phyloP scores from a whole-genome alignment of 2,113 vertebrate genomes.

The Rallus limicola region DNA sequence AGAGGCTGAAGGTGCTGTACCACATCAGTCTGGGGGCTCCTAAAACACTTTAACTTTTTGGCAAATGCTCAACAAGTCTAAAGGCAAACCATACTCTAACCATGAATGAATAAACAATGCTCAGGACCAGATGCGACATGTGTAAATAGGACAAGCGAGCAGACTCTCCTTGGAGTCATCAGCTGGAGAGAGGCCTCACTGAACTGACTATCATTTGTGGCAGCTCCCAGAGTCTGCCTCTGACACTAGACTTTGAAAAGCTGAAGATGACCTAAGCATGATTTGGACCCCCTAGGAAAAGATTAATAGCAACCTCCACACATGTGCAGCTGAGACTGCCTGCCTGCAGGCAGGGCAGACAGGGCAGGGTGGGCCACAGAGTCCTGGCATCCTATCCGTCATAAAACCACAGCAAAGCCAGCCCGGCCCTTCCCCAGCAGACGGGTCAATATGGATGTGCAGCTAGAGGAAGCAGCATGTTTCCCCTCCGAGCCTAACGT shows the following conservation, averaged over 20 bases:
- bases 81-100: neutral
- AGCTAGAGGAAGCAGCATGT: neutral
- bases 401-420: constrained; percentile 43
- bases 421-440: neutral
- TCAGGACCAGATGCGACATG: neutral
- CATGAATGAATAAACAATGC: neutral
- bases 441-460: neutral
- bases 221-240: neutral
- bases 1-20: neutral
- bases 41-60: neutral
- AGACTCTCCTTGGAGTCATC: neutral
- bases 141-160: neutral
- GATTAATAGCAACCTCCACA: neutral
- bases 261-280: neutral
- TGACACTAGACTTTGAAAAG: neutral
- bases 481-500: neutral
- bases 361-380: constrained; percentile 10
- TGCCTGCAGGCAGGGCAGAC: neutral
- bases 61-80: neutral
- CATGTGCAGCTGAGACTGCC: neutral
- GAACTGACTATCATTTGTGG: neutral
- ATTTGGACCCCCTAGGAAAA: neutral
- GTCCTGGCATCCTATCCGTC: constrained; percentile 21
- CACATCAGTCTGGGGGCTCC: neutral
- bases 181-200: neutral